Percentiles rank a stretch among this genome's conserved stretches.
phyloP scores from a whole-genome alignment of 2,113 vertebrate species.

The Petrocephalus microphthalmus region DNA sequence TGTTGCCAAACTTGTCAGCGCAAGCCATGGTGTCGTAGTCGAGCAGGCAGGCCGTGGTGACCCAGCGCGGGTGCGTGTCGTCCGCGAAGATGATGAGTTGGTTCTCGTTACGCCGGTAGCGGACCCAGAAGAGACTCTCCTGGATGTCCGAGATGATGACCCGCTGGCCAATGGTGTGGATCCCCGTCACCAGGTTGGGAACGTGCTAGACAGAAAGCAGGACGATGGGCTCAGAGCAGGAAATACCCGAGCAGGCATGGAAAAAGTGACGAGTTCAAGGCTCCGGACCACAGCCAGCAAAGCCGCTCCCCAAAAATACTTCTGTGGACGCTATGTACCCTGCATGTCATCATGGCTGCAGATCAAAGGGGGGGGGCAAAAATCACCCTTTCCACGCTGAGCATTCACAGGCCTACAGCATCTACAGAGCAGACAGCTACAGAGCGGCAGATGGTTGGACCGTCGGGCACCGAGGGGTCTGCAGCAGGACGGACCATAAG shows the following conservation, averaged over 20 bases:
- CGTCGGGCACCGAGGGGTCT: no score
- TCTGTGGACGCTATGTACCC: background rate
- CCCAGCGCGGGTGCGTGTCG: conserved; percentile 93
- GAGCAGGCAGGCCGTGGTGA: conserved; percentile 86
- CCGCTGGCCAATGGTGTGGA: conserved; percentile 88
- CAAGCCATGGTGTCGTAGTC: conserved; percentile 95
- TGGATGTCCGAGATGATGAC: conserved; percentile 91
- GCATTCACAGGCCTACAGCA: background rate
- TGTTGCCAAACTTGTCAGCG: conserved; percentile 97
- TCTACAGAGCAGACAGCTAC: background rate
- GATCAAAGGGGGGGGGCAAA: background rate
- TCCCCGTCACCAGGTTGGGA: conserved; percentile 89
- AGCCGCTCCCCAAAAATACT: background rate
- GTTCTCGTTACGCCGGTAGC: conserved; percentile 93
- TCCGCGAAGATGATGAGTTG: conserved; percentile 98
- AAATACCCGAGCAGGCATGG: background rate
- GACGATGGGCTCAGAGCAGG: background rate
- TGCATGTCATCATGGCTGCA: background rate
- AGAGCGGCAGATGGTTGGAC: no score
- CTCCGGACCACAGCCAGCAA: background rate
- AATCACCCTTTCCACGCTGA: background rate
- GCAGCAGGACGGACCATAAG: no score
- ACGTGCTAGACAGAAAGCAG: conserved; percentile 69
- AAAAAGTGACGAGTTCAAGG: background rate
- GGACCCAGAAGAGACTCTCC: conserved; percentile 97